Conservation (phyloP, 2,113 vertebrate species). For the Clinocottus analis region DNA sequence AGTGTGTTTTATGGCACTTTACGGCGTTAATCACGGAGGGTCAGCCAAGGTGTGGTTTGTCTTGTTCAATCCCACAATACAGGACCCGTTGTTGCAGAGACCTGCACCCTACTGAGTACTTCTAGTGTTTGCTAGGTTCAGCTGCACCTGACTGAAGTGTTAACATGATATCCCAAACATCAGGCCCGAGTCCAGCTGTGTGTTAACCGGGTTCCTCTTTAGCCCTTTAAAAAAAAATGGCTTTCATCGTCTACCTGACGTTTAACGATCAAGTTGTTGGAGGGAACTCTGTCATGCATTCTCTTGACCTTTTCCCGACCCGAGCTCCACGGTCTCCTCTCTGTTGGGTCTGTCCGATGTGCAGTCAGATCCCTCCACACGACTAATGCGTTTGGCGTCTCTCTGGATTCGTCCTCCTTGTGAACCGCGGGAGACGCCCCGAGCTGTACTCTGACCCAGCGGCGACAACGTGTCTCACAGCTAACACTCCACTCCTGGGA, state of each 20-base stretch:
- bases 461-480: conserved; percentile 36
- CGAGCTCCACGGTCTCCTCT: background rate
- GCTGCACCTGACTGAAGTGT: background rate
- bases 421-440: conserved; percentile 12
- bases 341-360: background rate
- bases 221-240: background rate
- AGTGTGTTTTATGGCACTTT: too few relatives aligned
- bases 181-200: background rate
- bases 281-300: background rate
- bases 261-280: background rate
- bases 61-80: background rate
- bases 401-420: background rate
- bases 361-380: conserved; percentile 17
- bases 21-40: too few relatives aligned
- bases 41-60: background rate
- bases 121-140: background rate
- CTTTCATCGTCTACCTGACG: background rate
- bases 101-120: too few relatives aligned
- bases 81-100: background rate
- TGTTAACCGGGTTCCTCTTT: background rate
- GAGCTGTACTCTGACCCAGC: conserved; percentile 32
- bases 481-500: conserved; percentile 13
- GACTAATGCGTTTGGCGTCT: background rate
- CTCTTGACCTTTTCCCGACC: conserved; percentile 6
- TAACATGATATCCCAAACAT: background rate